A percentile compares a stretch with the other conserved stretches of the same genome.
phyloP scores from a whole-genome alignment of 2,888 invertebrate species.

The Caenorhabditis japonica region DNA sequence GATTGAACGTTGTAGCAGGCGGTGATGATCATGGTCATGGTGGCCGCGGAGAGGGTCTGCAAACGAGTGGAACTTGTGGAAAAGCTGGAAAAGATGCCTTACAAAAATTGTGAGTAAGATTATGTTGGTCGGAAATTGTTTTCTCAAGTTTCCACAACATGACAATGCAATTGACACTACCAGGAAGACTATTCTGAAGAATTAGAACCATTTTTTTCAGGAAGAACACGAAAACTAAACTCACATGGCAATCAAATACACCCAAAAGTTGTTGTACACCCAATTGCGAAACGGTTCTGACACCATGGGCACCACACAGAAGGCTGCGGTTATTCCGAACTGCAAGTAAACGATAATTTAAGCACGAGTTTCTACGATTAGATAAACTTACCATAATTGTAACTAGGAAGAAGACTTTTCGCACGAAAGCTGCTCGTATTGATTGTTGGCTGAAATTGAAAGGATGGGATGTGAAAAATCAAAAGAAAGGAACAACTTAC shows the following conservation, averaged over 20 bases:
- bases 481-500: conserved; percentile 11
- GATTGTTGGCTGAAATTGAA: conserved; percentile 65
- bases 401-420: conserved; percentile 71
- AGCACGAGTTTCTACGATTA: background rate
- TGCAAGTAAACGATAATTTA: too few species aligned
- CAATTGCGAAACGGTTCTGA: conserved; percentile 37
- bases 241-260: conserved; percentile 47
- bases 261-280: conserved; percentile 42
- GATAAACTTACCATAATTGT: conserved; percentile 66
- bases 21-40: conserved; percentile 71
- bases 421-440: conserved; percentile 70
- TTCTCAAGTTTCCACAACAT: conserved; percentile 78
- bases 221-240: conserved; percentile 7
- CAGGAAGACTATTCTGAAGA: conserved; percentile 76
- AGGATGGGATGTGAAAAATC: background rate
- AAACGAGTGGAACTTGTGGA: conserved; percentile 1
- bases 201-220: too few species aligned
- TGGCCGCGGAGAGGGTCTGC: conserved; percentile 68
- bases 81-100: conserved; percentile 33
- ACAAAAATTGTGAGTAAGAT: conserved; percentile 77
- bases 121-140: conserved; percentile 78
- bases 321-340: conserved; percentile 68
- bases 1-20: conserved; percentile 65
- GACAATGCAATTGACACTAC: conserved; percentile 79
- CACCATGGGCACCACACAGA: conserved; percentile 69